A percentile compares a stretch with the other conserved stretches of the same genome.
Evolutionary conservation across 2,113 vertebrate species (phyloP).

Genomic region (Addax nasomaculatus): DNA sequence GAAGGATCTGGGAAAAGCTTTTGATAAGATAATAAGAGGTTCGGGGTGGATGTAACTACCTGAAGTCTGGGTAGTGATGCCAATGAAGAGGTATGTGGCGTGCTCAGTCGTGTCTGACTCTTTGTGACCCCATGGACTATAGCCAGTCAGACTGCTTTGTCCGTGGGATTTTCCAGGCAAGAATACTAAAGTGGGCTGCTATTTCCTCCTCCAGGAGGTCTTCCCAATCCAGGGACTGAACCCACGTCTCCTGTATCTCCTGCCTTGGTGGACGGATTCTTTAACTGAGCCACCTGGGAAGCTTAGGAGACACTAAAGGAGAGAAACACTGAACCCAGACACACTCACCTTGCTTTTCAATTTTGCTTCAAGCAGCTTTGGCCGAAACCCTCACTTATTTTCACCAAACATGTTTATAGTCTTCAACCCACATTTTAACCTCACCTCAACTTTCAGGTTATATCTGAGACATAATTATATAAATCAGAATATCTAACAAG

Average conservation of each 20-base stretch:
- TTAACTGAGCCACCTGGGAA: background rate
- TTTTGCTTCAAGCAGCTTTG: background rate
- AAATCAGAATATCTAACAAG: slow-evolving; percentile 11
- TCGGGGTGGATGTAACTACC: background rate
- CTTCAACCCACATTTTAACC: slow-evolving; percentile 23
- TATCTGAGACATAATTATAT: slow-evolving; percentile 10
- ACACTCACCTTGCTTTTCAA: background rate
- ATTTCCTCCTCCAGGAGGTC: background rate
- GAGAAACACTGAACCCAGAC: background rate
- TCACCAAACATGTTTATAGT: background rate
- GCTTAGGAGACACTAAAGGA: background rate
- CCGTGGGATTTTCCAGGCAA: background rate
- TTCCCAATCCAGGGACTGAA: background rate
- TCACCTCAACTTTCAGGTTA: slow-evolving; percentile 16
- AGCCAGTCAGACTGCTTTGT: background rate
- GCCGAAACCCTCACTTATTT: background rate
- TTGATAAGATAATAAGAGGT: background rate
- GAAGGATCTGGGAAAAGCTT: background rate
- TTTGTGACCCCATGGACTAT: background rate
- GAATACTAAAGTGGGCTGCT: background rate
- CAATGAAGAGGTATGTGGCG: background rate
- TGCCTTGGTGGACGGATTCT: background rate
- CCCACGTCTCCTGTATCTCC: background rate
- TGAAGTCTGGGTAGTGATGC: background rate
- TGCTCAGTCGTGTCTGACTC: background rate